phyloP scores from a whole-genome alignment of 2,888 invertebrate genomes.

The Drosophila borealis region DNA sequence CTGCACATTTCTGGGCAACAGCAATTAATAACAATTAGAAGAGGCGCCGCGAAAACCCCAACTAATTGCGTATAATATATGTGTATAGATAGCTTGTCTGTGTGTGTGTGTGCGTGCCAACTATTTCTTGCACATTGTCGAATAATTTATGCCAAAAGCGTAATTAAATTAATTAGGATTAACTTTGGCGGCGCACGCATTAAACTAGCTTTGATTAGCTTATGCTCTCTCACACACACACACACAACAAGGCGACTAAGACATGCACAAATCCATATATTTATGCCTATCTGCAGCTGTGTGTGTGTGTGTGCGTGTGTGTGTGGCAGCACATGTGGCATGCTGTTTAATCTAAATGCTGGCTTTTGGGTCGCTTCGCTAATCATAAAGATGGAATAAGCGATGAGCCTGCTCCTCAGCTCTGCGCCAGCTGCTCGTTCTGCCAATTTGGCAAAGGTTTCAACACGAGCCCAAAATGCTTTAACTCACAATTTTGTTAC shows the following conservation, averaged over 20 bases:
- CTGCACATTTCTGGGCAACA: conserved; percentile 35
- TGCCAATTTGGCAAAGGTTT: conserved; percentile 53
- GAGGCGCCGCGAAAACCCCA: conserved; percentile 54
- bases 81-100: conserved; percentile 15
- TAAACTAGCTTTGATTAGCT: conserved; percentile 81
- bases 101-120: conserved; percentile 26
- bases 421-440: conserved; percentile 12
- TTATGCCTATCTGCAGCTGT: conserved; percentile 26
- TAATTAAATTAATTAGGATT: conserved; percentile 81
- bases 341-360: conserved; percentile 73
- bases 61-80: conserved; percentile 70
- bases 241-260: conserved; percentile 40
- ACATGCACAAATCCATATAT: conserved; percentile 67
- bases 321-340: conserved; percentile 57
- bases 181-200: conserved; percentile 79
- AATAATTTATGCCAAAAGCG: conserved; percentile 78
- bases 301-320: conserved; percentile 18
- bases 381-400: conserved; percentile 78
- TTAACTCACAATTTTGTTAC: conserved; percentile 17
- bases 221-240: conserved; percentile 56
- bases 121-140: conserved; percentile 57
- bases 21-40: conserved; percentile 75
- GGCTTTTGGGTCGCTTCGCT: conserved; percentile 62
- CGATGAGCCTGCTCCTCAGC: conserved; percentile 58
- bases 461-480: background rate